Evolutionary conservation across 2,797 vertebrate genomes (phyloP), one percentile per base, ranked within the genome.

Genomic region (Streptopelia turtur): DNA sequence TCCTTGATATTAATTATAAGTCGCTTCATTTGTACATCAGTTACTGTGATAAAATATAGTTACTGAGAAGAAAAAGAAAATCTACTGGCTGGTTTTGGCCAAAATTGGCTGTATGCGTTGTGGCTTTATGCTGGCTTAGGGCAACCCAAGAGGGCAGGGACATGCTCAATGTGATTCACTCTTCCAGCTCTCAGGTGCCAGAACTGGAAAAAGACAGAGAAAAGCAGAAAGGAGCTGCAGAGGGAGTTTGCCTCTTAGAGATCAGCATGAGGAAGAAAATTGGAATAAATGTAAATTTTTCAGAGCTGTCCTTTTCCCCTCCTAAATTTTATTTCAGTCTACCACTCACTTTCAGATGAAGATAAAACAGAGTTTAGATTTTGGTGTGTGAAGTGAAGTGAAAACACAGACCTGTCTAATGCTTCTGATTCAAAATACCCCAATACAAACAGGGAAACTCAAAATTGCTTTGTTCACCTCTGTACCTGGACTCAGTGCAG

Each of bases 1-100:
- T 71, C 57, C 61, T 7, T 75, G 56, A 74, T 1, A 1, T 78
- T 91, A 91, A 95, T 95, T 87, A 87, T 50, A 80, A 94, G 57
- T 75, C 64, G 37, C 69, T 86, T 91, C 87, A 93, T 87, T 84
- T 79, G 41, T 64, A 68, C 18, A 49, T 68, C 72, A 64, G 68
- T 65, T 77, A 71, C 53, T 53, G 52, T 45, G 61, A 78, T 37
- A 87, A 94, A 92, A 81, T 21, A 56, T 80, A 47, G 69, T 63
- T 83, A 83, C 30, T 53, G 35, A 66, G 69, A 82, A 47, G 31
- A 20, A 64, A 57, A 56, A 41, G 72, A 47, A 12, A 10, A 6
- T 14, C 31, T 69, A 18, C 35, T 61, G 57, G 10, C 57, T 83
- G 53, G 41, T 89, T 75, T 47, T 61, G 41, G 74, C 50, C 49